A percentile compares a stretch with the other conserved stretches of the same genome.
Conservation (phyloP, 2,888 invertebrate genomes). For the Phaonia tiefii region DNA sequence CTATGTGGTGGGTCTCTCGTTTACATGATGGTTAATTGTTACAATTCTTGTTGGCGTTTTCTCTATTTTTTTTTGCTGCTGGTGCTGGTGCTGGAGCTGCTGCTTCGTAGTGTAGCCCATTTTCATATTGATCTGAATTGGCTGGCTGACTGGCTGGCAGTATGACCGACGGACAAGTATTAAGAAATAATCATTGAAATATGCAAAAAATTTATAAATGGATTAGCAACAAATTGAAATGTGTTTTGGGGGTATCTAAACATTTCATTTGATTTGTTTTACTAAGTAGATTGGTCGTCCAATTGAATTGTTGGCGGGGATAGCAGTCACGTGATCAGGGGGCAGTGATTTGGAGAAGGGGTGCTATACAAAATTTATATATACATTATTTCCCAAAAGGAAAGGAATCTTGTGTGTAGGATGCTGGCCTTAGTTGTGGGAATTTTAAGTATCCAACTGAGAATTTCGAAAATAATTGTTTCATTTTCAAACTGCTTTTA, state of each 20-base stretch:
- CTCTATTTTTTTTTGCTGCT: not conserved
- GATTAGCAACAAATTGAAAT: conserved; percentile 23
- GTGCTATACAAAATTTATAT: too few relatives aligned
- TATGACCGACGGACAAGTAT: not conserved
- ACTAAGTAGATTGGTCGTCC: not conserved
- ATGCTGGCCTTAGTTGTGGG: too few relatives aligned
- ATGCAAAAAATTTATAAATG: conserved; percentile 4
- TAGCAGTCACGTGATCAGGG: too few relatives aligned
- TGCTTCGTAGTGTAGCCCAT: not conserved
- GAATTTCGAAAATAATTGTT: too few relatives aligned
- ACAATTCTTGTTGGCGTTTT: conserved; percentile 46
- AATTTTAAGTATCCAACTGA: too few relatives aligned
- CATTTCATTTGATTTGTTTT: not conserved
- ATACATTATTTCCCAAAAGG: too few relatives aligned
- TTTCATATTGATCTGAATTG: conserved; percentile 26
- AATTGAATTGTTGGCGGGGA: too few relatives aligned
- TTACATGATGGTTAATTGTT: conserved; percentile 65
- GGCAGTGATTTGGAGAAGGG: too few relatives aligned
- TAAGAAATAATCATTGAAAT: conserved; percentile 40
- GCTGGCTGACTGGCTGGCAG: not conserved
- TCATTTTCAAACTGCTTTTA: too few relatives aligned
- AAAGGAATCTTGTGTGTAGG: too few relatives aligned
- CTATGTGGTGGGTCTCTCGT: conserved; percentile 65
- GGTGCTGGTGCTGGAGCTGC: too few relatives aligned
- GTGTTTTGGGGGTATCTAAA: conserved; percentile 8